Evolutionary conservation across 2,113 vertebrate species (phyloP).

Genomic region (Galbula dea): DNA sequence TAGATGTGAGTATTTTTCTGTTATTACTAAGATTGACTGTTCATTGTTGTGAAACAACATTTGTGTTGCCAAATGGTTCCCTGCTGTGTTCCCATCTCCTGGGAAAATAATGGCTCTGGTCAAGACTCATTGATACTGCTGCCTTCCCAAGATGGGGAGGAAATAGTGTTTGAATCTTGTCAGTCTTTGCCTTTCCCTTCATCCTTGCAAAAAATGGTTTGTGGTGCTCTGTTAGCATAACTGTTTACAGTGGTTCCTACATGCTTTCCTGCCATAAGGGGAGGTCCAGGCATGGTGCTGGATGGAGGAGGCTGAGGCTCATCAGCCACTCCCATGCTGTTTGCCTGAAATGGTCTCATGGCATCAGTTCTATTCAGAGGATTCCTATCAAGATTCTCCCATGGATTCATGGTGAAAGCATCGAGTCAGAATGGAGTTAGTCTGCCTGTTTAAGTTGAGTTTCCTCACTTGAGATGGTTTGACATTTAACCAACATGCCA

Average conservation of each 20-base stretch:
- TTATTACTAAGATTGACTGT: neutral
- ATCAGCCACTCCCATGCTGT: neutral
- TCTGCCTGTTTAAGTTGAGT: neutral
- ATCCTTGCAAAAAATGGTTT: neutral
- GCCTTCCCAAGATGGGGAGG: neutral
- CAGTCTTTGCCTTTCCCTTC: neutral
- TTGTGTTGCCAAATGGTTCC: neutral
- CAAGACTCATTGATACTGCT: neutral
- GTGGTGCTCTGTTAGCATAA: slow-evolving; percentile 1
- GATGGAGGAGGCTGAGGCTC: neutral
- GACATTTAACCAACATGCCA: neutral
- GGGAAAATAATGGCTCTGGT: neutral
- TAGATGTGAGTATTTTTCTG: slow-evolving; percentile 9
- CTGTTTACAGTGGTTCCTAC: neutral
- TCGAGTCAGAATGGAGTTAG: neutral
- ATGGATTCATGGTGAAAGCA: no score
- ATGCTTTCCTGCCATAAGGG: neutral
- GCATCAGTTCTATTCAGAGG: neutral
- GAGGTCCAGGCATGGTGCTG: neutral
- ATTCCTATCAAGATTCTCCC: neutral
- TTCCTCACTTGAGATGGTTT: neutral
- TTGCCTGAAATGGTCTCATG: neutral
- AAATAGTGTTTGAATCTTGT: neutral
- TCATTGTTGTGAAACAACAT: slow-evolving; percentile 1
- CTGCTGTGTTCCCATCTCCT: neutral